phyloP scores from a whole-genome alignment of 2,113 vertebrate species.

The Archocentrus centrarchus region DNA sequence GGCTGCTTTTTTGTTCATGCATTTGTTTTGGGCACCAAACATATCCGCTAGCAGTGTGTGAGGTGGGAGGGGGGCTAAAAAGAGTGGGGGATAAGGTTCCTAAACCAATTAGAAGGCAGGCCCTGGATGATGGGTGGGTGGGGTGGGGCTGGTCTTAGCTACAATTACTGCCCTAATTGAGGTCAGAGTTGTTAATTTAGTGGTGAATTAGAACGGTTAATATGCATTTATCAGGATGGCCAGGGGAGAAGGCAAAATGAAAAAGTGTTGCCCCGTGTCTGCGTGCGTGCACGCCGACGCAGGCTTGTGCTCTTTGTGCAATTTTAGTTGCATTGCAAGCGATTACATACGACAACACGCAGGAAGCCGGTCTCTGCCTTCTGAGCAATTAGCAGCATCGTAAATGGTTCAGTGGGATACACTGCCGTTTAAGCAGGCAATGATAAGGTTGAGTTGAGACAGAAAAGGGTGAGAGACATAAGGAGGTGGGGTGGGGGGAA shows the following conservation, averaged over 20 bases:
- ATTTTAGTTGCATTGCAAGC: conserved; percentile 48
- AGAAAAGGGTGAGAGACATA: conserved; percentile 23
- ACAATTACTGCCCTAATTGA: conserved; percentile 84
- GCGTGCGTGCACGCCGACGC: neutral
- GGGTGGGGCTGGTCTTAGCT: conserved; percentile 68
- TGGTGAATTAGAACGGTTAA: conserved; percentile 86
- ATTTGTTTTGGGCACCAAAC: conserved; percentile 39
- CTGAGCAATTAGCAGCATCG: conserved; percentile 73
- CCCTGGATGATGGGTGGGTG: conserved; percentile 37
- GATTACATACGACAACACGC: conserved; percentile 74
- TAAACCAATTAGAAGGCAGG: conserved; percentile 78
- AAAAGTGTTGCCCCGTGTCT: conserved; percentile 33
- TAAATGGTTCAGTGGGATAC: conserved; percentile 67
- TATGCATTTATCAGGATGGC: conserved; percentile 82
- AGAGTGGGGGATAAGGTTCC: conserved; percentile 47
- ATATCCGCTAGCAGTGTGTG: neutral
- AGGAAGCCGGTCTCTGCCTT: conserved; percentile 54
- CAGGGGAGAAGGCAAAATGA: conserved; percentile 77
- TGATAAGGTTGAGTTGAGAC: conserved; percentile 60
- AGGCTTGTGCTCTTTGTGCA: conserved; percentile 40
- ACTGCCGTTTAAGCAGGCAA: conserved; percentile 53
- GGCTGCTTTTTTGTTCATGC: conserved; percentile 19
- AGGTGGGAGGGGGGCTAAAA: neutral
- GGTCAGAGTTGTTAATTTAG: conserved; percentile 86
- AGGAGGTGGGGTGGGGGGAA: neutral